Evolutionary conservation across 2,113 vertebrate genomes (phyloP), one percentile per base, ranked within the genome.

Genomic region (Bubalus kerabau): DNA sequence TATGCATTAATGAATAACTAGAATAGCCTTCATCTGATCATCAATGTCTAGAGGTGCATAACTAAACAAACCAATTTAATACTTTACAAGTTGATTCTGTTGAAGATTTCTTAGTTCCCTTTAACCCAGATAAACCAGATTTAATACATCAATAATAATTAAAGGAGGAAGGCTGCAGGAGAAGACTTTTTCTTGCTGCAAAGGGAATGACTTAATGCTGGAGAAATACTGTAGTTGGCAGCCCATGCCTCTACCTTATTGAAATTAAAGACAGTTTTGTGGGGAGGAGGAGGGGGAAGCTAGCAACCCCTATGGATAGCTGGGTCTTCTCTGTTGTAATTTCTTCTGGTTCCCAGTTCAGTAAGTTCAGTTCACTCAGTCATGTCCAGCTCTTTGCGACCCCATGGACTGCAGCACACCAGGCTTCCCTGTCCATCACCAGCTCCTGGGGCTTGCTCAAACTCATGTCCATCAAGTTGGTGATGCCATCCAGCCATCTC

Each of bases 11-110:
- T 17, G 23, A 54, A 36, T 71, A 84, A 71, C 16, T 24, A 59
- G 40, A 48, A 52, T 5, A 93, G 57, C 26, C 5, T 94, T 78
- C 56, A 84, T 59, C 32, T 62, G 11, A 87, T n/a, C 57, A 48
- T 21, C 43, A 60, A 80, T 90, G 23, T 67, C 60, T 3, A 94
- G 78, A 60, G 32, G 57, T 57, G 71, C 8, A 67, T 50, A 82
- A 83, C 4, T 24, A 78, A 80, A 43, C 36, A 90, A 94, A 36
- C 14, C 21, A 46, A 40, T 43, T 67, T 91, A 28, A 6, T 32
- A n/a, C 14, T 80, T 89, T 84, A 48, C 24, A 92, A 52, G 56
- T 84, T 54, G 26, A 87, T 88, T 93, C 74, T 87, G 16, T 32
- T 86, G 60, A 95, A 60, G 71, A 64, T 19, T 76, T 43, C 7